Base-by-base conservation (phyloP, 2,888 invertebrate genomes). In the Trissolcus brochymenae region DNA sequence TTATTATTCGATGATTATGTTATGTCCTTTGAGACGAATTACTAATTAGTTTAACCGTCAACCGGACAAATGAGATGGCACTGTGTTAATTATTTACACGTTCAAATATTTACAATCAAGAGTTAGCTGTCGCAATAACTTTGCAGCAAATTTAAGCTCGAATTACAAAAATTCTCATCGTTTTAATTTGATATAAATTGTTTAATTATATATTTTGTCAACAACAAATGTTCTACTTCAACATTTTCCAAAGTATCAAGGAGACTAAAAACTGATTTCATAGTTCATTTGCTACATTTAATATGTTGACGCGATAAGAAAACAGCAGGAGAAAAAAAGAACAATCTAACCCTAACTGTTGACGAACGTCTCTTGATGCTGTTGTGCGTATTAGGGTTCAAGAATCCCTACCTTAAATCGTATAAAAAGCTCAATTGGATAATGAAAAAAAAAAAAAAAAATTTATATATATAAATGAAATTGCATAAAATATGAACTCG, bases 1-100 rank as follows among this genome's bases (percentile, higher is more conserved):
- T 71, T 61, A 76, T 57, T 72, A 72, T 76, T 76, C 67, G 57
- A 76, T 67, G 66, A 57, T 55, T 35, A 29, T 35, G 62, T 51
- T 55, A 61, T 56, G 71, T 71, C 71, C 71, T 76, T 62, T 62
- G 71, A 71, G 71, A 56, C 41, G 25, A 61, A 65, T 65, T 55
- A 29, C 56, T 64, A 56, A 65, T 65, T 59, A 60, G 43, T 50
- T 66, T 21, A 49, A 41, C 17, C 40, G 19, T 66, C 41, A 49
- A 41, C 17, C 40, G 19, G 51, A 62, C 25, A 61, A 71, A 71
- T 71, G 54, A 71, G 49, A 57, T 51, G 11, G 14, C 25, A 14
- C 2, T 7, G 56, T 50, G 17, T 43, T 43, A 56, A 13, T 43
- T 40, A 71, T 51, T 57, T 29, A 49, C 19, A 49, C 40, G 55